Base-by-base conservation (phyloP, 2,113 vertebrate species). In the Rhabdornis inornatus region DNA sequence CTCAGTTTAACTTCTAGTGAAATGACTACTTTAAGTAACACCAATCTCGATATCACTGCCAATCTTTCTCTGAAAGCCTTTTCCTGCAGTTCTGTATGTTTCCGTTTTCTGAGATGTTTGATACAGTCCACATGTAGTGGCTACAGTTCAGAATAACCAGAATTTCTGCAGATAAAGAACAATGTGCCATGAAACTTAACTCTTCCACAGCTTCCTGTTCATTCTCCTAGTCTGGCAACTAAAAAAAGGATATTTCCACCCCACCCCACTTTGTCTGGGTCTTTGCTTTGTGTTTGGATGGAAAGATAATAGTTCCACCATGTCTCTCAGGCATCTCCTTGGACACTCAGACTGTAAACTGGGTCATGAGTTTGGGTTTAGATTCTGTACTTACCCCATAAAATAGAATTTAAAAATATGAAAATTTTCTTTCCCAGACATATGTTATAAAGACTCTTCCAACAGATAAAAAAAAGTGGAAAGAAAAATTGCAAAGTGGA, bases 381-480 rank as follows among this genome's bases (percentile, higher is more conserved):
- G 25, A 23, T 70, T 88, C 52, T 69, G 0, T 27, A 28, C 45
- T 61, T 42, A 57, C 5, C 14, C 39, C 42, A 50, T 64, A 39
- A 92, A 92, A 70, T 25, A 37, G 0, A 33, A 56, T 33, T 7
- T 11, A 56, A 25, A 35, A 16, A 25, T 11, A 8, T 2, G 7
- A 35, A n/a, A 2, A 11, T 63, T 79, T 94, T 87, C 11, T 88
- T 92, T 94, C 35, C 49, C 91, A 99, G 99, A 98, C 98, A 27
- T 99, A 98, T 70, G 97, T 97, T 97, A 97, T 99, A 91, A 98
- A 97, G 92, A 99, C 99, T 72, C 99, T 99, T 77, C 98, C 98
- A 45, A 85, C 61, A 85, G 45, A 79, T 87, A 97, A 97, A n/a
- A n/a, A n/a, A n/a, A n/a, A n/a, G n/a, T n/a, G n/a, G n/a, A n/a